phyloP scores from a whole-genome alignment of 2,113 vertebrate species.

The Dromiciops gliroides region DNA sequence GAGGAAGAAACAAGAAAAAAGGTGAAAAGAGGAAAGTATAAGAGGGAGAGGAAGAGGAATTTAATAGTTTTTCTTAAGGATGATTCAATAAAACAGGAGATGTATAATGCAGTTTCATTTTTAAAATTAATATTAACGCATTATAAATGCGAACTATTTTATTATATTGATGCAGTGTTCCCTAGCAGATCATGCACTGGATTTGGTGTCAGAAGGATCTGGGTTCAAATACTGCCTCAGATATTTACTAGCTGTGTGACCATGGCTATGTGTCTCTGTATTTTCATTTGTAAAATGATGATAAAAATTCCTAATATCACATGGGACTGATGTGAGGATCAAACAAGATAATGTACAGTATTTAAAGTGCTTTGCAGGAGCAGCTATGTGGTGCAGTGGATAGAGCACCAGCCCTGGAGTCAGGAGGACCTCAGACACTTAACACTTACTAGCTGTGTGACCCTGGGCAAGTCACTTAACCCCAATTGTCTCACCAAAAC shows the following conservation, averaged over 20 bases:
- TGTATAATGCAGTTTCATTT: constrained; percentile 76
- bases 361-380: background rate
- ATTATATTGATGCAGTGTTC: background rate
- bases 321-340: background rate
- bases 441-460: too few relatives aligned
- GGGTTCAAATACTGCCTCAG: background rate
- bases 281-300: background rate
- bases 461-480: too few relatives aligned
- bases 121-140: constrained; percentile 63
- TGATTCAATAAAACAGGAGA: constrained; percentile 77
- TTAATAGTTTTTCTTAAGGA: constrained; percentile 77
- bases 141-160: background rate
- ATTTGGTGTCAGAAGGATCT: background rate
- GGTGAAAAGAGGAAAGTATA: too few relatives aligned
- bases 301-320: background rate
- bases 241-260: background rate
- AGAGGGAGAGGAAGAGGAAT: constrained; percentile 41
- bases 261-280: background rate
- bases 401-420: too few relatives aligned
- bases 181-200: background rate
- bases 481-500: too few relatives aligned
- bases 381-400: too few relatives aligned
- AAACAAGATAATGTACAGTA: background rate
- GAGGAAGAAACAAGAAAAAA: too few relatives aligned
- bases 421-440: too few relatives aligned